Evolutionary conservation across 37 sponge, comb jelly and placozoan species (phyloP).

Genomic region (Eunapius fragilis): DNA sequence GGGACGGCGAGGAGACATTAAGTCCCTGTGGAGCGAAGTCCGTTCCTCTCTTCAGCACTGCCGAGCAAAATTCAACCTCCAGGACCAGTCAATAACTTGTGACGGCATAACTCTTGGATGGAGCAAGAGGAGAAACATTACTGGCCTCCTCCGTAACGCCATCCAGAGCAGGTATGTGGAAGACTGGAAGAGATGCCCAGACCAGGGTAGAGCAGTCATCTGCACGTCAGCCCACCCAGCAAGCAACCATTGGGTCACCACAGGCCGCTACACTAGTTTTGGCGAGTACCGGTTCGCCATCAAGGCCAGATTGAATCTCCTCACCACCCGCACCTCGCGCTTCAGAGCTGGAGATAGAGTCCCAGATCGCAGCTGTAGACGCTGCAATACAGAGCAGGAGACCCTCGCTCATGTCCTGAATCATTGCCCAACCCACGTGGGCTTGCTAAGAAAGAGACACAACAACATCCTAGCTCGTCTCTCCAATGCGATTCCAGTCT

Average conservation of each 20-base stretch:
- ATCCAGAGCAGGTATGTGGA: neutral
- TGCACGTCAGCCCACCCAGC: slow-evolving; percentile 9
- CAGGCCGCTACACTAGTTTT: slow-evolving; percentile 30
- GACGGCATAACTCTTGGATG: neutral
- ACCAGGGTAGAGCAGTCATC: slow-evolving; percentile 44
- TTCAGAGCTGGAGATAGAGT: slow-evolving; percentile 8
- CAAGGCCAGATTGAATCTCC: slow-evolving; percentile 42
- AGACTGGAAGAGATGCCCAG: slow-evolving; percentile 5
- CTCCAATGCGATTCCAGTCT: neutral
- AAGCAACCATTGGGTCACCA: slow-evolving; percentile 42
- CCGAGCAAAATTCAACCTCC: slow-evolving; percentile 6
- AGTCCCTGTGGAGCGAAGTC: slow-evolving; percentile 14
- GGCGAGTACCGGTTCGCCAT: slow-evolving; percentile 35
- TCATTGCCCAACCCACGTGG: slow-evolving; percentile 4
- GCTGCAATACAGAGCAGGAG: slow-evolving; percentile 8
- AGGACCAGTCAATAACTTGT: slow-evolving; percentile 1
- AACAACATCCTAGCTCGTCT: slow-evolving; percentile 15
- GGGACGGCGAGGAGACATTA: slow-evolving; percentile 3
- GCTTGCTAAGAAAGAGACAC: slow-evolving; percentile 17
- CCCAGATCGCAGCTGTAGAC: neutral
- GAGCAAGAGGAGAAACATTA: neutral
- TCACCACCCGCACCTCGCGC: slow-evolving; percentile 24
- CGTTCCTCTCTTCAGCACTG: neutral
- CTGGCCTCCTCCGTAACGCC: neutral
- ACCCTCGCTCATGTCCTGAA: slow-evolving; percentile 34